Evolutionary conservation across 2,888 invertebrate genomes (phyloP), one percentile per base, ranked within the genome.

Genomic region (Cotesia congregata): DNA sequence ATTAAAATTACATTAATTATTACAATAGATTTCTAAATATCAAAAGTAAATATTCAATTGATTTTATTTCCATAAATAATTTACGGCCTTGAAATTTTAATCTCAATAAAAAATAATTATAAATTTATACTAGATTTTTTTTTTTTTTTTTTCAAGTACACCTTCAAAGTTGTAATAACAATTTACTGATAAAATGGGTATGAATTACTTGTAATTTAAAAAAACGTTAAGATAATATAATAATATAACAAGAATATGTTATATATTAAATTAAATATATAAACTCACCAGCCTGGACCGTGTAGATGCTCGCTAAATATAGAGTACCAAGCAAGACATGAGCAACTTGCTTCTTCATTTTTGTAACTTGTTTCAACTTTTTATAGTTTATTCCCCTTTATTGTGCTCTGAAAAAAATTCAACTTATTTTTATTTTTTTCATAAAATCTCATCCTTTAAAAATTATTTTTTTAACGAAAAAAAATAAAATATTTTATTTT

Each of bases 271-370:
- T 40, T 72, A 83, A 12, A 50, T 50, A 50, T 50, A 50, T 50
- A 50, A 50, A 50, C 88, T 88, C 85, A 89, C 88, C 88, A 86
- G 88, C 87, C 80, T 86, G 84, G 83, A 86, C 85, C 82, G 83
- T 85, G 83, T 81, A 84, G 83, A 85, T 84, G 85, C 85, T 83
- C 80, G 87, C 88, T 88, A 88, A 88, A 87, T 85, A 88, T 88
- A 88, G 88, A 87, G 87, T 82, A 78, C 85, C 84, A 83, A 88
- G 85, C 83, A 86, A 85, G 81, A 86, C 83, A 83, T 86, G 83
- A 84, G 83, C 84, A 84, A 82, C 80, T 80, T 84, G 85, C 83
- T 83, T 86, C 84, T 87, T 86, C 88, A 88, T 88, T 17, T 76
- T 64, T 50, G 72, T 68, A 15, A n/a, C 41, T 50, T n/a, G 50